Conservation (phyloP, 2,113 vertebrate species). For the Chaenogobius annularis region DNA sequence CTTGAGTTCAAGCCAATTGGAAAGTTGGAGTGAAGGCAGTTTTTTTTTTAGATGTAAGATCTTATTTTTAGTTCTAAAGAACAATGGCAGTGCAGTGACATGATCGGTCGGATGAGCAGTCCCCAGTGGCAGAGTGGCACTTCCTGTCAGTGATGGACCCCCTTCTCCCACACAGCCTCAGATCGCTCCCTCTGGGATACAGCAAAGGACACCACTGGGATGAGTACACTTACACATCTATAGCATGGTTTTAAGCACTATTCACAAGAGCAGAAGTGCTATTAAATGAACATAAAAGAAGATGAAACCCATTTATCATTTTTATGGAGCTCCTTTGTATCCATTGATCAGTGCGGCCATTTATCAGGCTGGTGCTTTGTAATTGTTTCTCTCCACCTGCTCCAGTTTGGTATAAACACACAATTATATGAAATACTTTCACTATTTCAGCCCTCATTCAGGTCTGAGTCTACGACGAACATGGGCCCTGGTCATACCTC, state of each 20-base stretch:
- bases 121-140: conserved; percentile 58
- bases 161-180: conserved; percentile 23
- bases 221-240: conserved; percentile 58
- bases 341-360: conserved; percentile 43
- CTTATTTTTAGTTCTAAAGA: conserved; percentile 65
- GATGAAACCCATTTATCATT: conserved; percentile 40
- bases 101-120: conserved; percentile 54
- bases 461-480: not conserved
- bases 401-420: not conserved
- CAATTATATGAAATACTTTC: not conserved
- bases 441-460: not conserved
- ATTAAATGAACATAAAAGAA: conserved; percentile 46
- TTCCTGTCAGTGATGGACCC: conserved; percentile 66
- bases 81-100: conserved; percentile 36
- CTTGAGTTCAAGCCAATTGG: conserved; percentile 33
- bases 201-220: conserved; percentile 48
- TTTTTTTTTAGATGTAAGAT: conserved; percentile 55
- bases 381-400: not conserved
- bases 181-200: conserved; percentile 27
- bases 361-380: not conserved
- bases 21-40: conserved; percentile 48
- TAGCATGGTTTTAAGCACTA: conserved; percentile 31
- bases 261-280: conserved; percentile 39
- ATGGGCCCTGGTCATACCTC: not conserved
- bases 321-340: conserved; percentile 33